Percentiles rank a stretch among this genome's conserved stretches.
Conservation (phyloP, 2,797 vertebrate genomes). For the Hephaestus fuliginosus region DNA sequence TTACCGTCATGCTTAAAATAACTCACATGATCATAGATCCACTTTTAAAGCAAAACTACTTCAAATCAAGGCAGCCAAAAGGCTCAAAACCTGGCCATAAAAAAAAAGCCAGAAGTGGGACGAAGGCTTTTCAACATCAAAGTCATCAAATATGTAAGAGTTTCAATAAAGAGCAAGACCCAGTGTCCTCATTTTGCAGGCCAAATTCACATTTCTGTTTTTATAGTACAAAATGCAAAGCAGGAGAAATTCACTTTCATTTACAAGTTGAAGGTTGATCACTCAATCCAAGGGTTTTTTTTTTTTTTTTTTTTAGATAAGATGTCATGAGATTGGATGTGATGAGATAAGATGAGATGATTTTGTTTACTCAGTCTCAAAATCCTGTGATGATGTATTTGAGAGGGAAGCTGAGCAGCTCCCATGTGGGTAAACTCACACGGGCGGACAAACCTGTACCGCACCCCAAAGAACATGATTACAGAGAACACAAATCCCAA, state of each 20-base stretch:
- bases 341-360: constrained; percentile 31
- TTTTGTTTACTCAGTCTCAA: constrained; percentile 57
- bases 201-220: constrained; percentile 5
- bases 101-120: constrained; percentile 39
- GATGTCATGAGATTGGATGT: constrained; percentile 39
- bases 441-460: constrained; percentile 21
- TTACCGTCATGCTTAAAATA: constrained; percentile 43
- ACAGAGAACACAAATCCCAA: constrained; percentile 33
- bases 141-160: constrained; percentile 67
- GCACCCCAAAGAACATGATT: constrained; percentile 37
- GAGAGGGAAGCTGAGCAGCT: constrained; percentile 35
- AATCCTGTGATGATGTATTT: constrained; percentile 37
- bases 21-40: constrained; percentile 33
- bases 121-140: constrained; percentile 46
- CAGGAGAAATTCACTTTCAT: constrained; percentile 33
- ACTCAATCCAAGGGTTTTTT: not conserved
- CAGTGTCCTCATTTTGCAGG: constrained; percentile 37
- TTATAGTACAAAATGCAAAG: constrained; percentile 41
- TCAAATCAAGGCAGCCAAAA: constrained; percentile 41
- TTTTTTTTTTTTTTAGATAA: not conserved
- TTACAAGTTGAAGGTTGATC: constrained; percentile 31
- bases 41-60: constrained; percentile 35
- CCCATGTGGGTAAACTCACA: constrained; percentile 42
- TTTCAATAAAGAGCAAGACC: constrained; percentile 41
- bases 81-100: constrained; percentile 36